Conservation (phyloP, 2,797 vertebrate species). For the Hydrolagus colliei region DNA sequence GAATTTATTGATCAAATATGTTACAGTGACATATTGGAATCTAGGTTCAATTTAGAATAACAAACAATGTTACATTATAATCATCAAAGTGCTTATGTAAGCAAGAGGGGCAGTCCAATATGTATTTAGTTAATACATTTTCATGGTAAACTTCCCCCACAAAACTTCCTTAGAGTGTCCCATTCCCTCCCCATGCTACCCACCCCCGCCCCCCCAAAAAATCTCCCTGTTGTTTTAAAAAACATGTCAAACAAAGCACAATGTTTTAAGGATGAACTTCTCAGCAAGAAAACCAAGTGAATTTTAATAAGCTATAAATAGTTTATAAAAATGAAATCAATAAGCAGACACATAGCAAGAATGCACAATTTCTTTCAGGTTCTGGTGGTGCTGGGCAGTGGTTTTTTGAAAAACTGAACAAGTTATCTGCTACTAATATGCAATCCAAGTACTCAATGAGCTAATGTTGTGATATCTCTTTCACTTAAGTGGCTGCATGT, state of each 20-base stretch:
- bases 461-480: constrained; percentile 1
- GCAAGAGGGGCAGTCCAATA: constrained; percentile 1
- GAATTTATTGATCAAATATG: constrained; percentile 1
- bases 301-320: constrained; percentile 18
- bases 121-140: constrained; percentile 19
- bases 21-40: not conserved
- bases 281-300: constrained; percentile 23
- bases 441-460: constrained; percentile 2
- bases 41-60: constrained; percentile 1
- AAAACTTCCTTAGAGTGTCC: not conserved
- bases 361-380: constrained; percentile 27
- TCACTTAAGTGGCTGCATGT: not conserved
- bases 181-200: not conserved
- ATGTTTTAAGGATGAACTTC: constrained; percentile 2
- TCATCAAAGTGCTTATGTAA: constrained; percentile 11
- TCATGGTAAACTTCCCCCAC: not conserved
- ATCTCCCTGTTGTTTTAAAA: not conserved
- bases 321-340: not conserved
- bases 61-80: constrained; percentile 10
- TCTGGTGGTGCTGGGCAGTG: constrained; percentile 47
- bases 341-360: not conserved
- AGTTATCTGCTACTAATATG: constrained; percentile 4
- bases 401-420: constrained; percentile 35
- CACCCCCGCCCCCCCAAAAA: not conserved
- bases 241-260: not conserved